Percentiles rank a stretch among this genome's conserved stretches.
phyloP scores from a whole-genome alignment of 2,888 invertebrate species.

The Eupithecia insigniata region DNA sequence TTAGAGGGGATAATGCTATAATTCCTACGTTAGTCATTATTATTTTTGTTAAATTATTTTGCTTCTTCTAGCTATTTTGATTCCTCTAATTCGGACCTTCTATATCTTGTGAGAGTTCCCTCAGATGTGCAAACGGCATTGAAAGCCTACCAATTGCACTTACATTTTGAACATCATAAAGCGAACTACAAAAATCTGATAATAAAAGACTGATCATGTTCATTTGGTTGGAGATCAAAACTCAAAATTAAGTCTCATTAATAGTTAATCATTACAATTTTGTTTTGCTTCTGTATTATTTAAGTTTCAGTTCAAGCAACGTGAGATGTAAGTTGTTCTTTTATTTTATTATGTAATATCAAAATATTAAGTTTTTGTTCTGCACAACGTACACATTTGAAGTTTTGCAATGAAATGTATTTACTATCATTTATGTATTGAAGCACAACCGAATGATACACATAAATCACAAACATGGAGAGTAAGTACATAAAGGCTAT shows the following conservation, averaged over 20 bases:
- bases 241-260: neutral
- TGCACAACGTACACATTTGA: neutral
- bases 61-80: neutral
- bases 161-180: neutral
- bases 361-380: neutral
- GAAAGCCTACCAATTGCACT: neutral
- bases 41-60: neutral
- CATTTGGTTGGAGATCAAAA: neutral
- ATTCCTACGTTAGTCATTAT: neutral
- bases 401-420: neutral
- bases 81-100: neutral
- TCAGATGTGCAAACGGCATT: neutral
- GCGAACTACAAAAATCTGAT: neutral
- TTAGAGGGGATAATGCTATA: neutral
- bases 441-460: neutral
- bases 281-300: neutral
- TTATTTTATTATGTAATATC: constrained; percentile 20
- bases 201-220: neutral
- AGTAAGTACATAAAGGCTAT: neutral
- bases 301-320: constrained; percentile 17
- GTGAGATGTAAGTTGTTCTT: constrained; percentile 41
- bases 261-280: neutral
- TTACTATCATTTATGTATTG: neutral
- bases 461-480: neutral
- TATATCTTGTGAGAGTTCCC: neutral